Base-by-base conservation (phyloP, 2,888 invertebrate genomes). In the Vandiemenella viatica region DNA sequence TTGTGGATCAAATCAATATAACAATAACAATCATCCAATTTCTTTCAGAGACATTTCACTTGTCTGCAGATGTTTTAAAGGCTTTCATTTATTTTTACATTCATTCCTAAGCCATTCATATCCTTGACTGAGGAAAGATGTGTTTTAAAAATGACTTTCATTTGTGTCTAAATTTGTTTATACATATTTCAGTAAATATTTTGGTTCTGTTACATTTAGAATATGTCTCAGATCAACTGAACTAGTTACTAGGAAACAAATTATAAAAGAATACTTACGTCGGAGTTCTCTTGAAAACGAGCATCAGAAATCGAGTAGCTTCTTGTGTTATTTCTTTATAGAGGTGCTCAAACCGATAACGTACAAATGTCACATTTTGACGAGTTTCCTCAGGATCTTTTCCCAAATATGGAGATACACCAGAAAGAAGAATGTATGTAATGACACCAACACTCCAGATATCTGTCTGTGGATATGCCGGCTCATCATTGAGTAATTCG, bases 391-490 rank as follows among this genome's bases (percentile, higher is more conserved):
- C 75, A 50, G 83, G 81, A 58, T 83, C 82, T 3, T 70, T 71
- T 3, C 92, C 95, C 51, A 76, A 74, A 79, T 92, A 98, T 43
- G 97, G 93, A 47, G 93, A 84, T 50, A 79, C 80, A 15, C 96
- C 97, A 4, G 93, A 93, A 55, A 98, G 68, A 71, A 98, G 74
- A 40, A 95, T 74, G 69, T 97, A 98, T 1, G 89, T 75, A 5
- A 97, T 70, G 10, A 89, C 89, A 46, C 95, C 97, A 45, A 97
- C 76, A 17, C 89, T 84, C 98, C 97, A 98, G 59, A 97, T 81
- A 68, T 98, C 98, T 3, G 89, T 85, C 65, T 90, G 88, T 2
- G 85, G 85, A 65, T 81, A 86, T 23, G 90, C 84, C 5, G 84
- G 79, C 66, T 93, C 92, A 62, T 89, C 85, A 62, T 79, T 79